A percentile compares a stretch with the other conserved stretches of the same genome.
phyloP scores from a whole-genome alignment of 2,113 vertebrate genomes.

The Zapornia atra region DNA sequence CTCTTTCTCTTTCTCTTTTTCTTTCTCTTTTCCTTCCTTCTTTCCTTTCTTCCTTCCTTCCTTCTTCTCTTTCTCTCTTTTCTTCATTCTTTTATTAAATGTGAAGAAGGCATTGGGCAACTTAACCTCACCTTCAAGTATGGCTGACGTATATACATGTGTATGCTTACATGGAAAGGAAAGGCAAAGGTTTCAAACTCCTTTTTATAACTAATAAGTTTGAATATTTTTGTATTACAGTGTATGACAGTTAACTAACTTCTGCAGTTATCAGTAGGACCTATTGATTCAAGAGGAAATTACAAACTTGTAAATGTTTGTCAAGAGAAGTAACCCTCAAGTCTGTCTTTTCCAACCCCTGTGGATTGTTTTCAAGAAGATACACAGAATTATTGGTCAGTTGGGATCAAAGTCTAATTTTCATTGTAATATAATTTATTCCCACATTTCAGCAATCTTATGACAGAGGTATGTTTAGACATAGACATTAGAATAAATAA shows the following conservation, averaged over 20 bases:
- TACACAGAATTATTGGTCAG: background rate
- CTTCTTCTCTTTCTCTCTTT: background rate
- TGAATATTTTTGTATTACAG: background rate
- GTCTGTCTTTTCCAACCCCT: background rate
- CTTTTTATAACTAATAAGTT: background rate
- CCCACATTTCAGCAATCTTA: background rate
- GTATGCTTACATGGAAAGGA: background rate
- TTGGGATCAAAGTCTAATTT: background rate
- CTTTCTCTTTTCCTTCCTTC: too few relatives aligned
- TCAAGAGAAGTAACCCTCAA: background rate
- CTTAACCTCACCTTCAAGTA: background rate
- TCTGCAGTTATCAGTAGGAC: background rate
- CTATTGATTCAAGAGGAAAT: background rate
- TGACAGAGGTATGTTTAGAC: background rate
- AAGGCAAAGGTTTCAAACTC: background rate
- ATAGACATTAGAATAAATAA: background rate
- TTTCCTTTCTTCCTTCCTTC: too few relatives aligned
- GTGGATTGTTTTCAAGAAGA: background rate
- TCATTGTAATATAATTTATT: background rate
- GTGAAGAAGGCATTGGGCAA: background rate
- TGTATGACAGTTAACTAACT: background rate
- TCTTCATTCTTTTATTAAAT: background rate
- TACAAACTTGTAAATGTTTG: background rate
- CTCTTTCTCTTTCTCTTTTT: too few relatives aligned
- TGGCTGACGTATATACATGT: accelerated